Conservation (phyloP, 2,888 invertebrate genomes). For the Dynastes hyllus region DNA sequence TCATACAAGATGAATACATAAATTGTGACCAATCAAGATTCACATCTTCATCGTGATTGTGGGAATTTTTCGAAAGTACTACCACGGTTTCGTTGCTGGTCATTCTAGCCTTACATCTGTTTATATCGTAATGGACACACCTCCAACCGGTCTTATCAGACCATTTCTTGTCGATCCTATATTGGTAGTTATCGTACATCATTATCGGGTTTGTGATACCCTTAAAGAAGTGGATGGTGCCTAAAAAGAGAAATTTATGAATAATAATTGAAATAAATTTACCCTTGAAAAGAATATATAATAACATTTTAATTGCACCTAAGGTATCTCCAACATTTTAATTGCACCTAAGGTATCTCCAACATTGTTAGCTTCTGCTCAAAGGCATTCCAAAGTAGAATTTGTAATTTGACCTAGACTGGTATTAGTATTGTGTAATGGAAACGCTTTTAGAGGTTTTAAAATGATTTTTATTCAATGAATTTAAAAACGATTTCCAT, state of each 20-base stretch:
- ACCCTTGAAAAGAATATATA: too few relatives aligned
- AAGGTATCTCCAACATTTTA: too few relatives aligned
- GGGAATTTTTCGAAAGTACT: conserved; percentile 32
- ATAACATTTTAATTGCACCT: too few relatives aligned
- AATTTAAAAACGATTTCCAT: too few relatives aligned
- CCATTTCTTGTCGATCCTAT: conserved; percentile 49
- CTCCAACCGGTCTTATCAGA: conserved; percentile 62
- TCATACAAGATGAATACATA: background rate
- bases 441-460: too few relatives aligned
- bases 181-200: conserved; percentile 54
- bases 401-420: too few relatives aligned
- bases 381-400: too few relatives aligned
- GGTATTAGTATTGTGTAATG: too few relatives aligned
- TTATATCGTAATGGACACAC: conserved; percentile 60
- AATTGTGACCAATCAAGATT: conserved; percentile 1
- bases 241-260: background rate
- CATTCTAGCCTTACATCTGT: conserved; percentile 56
- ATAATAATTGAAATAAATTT: background rate
- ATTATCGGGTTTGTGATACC: conserved; percentile 57
- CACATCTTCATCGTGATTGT: background rate
- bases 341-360: too few relatives aligned
- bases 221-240: conserved; percentile 13
- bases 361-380: too few relatives aligned
- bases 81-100: conserved; percentile 53
- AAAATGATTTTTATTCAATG: too few relatives aligned